Percentiles rank a stretch among this genome's conserved stretches.
phyloP scores from a whole-genome alignment of 2,113 vertebrate genomes.

The Myiozetetes cayanensis region DNA sequence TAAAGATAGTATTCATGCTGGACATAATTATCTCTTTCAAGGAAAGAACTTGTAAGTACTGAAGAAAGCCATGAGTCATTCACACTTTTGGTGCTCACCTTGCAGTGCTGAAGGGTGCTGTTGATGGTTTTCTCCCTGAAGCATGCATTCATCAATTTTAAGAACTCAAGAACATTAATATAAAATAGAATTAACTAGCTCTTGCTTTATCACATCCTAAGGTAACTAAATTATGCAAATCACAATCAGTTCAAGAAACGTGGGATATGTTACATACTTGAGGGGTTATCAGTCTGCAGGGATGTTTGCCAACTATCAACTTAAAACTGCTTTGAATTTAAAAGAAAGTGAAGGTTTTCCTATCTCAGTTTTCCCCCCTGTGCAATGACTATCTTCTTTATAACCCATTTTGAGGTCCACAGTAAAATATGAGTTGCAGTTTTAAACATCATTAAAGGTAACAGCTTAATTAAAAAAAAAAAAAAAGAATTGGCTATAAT shows the following conservation, averaged over 20 bases:
- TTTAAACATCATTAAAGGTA: background rate
- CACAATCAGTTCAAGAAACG: background rate
- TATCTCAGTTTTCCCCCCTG: background rate
- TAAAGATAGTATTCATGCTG: background rate
- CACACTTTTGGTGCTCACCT: background rate
- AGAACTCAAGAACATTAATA: background rate
- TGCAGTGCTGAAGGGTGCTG: background rate
- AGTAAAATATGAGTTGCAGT: background rate
- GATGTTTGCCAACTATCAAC: background rate
- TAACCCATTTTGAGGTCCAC: background rate
- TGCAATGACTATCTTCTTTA: background rate
- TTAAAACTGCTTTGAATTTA: background rate
- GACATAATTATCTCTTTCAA: background rate
- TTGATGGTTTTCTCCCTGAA: background rate
- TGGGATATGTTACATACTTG: background rate
- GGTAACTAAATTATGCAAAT: conserved; percentile 11
- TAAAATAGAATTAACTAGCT: background rate
- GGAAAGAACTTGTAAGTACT: background rate
- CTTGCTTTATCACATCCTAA: background rate
- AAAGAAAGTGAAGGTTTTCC: background rate
- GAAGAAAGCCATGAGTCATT: background rate
- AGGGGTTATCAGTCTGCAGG: background rate
- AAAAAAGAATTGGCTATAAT: background rate
- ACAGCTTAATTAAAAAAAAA: background rate
- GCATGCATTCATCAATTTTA: background rate